These are phyloP conservation scores for Alosa sapidissima DNA, from an alignment of 2,797 vertebrate genomes.

Conservation along the genomic window DNA sequence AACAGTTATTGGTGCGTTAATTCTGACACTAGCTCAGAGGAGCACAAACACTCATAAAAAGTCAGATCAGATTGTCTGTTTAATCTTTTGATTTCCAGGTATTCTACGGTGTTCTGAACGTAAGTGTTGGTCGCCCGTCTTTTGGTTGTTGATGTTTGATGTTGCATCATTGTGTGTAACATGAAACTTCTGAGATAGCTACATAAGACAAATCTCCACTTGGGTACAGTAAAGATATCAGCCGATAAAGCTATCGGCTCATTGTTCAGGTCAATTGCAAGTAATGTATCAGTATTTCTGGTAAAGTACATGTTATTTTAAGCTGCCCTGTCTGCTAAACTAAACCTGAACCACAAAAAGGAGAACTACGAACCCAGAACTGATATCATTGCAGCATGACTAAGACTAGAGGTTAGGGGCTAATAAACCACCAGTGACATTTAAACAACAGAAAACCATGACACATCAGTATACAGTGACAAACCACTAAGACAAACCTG, in stretches of 20 bases:
- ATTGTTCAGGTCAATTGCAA: neutral
- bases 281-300: neutral
- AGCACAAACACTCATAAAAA: neutral
- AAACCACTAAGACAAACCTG: constrained; percentile 73
- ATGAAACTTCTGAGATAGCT: neutral
- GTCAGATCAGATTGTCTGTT: neutral
- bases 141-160: too few species aligned
- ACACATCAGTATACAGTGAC: neutral
- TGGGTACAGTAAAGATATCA: neutral
- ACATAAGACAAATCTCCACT: neutral
- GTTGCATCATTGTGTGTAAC: neutral
- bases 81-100: neutral
- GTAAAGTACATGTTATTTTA: neutral
- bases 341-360: neutral
- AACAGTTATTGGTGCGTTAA: neutral
- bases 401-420: neutral
- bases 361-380: neutral
- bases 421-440: neutral
- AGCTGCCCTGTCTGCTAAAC: neutral
- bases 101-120: too few species aligned
- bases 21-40: neutral
- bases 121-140: too few species aligned
- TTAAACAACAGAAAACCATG: neutral
- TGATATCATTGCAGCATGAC: neutral
- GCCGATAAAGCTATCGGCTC: neutral